Base-by-base conservation (phyloP, 2,888 invertebrate species). In the Fabriciana adippe region DNA sequence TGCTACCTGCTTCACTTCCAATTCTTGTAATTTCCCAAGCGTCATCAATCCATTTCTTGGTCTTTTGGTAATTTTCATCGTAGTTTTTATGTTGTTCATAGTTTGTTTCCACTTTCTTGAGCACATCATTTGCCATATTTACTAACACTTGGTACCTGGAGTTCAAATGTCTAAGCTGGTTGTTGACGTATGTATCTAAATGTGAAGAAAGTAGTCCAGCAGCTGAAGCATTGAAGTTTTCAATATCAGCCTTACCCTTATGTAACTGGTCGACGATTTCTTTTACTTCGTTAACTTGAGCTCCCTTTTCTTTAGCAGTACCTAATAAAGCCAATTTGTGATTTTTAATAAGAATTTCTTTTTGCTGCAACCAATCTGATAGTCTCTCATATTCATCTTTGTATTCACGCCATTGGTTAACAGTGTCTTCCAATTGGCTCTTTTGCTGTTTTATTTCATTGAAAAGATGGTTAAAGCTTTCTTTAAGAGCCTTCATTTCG, bases 321-420 rank as follows among this genome's bases (percentile, higher is more conserved):
- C 97, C 95, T 31, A 96, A 93, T 14, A 97, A 89, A 26, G 97
- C 96, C 31, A 97, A 94, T 86, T 98, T 98, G 78, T 98, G 97
- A 67, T 97, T 97, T 83, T 98, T 98, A 14, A 97, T 96, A 11
- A 97, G 93, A 77, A 97, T 97, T 78, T 98, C 97, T 79, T 97
- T 97, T 84, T 98, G 97, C 80, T 98, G 98, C 45, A 98, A 86
- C 98, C 98, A 98, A 84, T 98, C 98, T 62, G 97, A 97, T 16
- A 98, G 89, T 70, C 97, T 94, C 83, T 98, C 98, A 80, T 97
- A 97, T 86, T 98, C 98, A 80, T 98, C 98, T 86, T 98, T 98
- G 88, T 97, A 98, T 71, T 97, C 96, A 66, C 97, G 94, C 97
- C 97, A 97, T 79, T 97, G 96, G 64, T 94, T 93, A 69, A 97